These are phyloP conservation scores for Ardeotis arabs DNA, from an alignment of 2,113 vertebrate species.

Conservation along the genomic window DNA sequence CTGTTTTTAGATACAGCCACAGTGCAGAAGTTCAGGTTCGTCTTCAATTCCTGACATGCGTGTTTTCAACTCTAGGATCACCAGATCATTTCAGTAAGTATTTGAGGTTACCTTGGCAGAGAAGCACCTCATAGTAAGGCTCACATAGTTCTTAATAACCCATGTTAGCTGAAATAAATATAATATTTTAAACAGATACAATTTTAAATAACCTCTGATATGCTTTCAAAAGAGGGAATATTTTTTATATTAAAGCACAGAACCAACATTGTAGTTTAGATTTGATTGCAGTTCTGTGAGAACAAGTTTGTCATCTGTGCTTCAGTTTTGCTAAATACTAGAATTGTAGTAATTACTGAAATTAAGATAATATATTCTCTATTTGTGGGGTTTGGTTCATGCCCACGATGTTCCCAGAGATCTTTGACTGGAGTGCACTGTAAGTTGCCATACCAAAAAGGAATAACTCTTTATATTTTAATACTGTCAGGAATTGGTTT, in stretches of 20 bases:
- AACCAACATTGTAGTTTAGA: neutral
- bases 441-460: neutral
- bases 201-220: neutral
- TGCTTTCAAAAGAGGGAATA: neutral
- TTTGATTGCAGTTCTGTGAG: neutral
- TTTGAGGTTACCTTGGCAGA: neutral
- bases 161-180: neutral
- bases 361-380: neutral
- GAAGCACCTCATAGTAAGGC: neutral
- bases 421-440: neutral
- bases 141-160: neutral
- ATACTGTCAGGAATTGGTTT: neutral
- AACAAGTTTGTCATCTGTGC: neutral
- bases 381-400: neutral
- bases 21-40: constrained; percentile 98
- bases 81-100: constrained; percentile 98
- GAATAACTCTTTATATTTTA: neutral
- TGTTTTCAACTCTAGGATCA: constrained; percentile 97
- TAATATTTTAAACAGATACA: neutral
- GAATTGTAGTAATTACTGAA: neutral
- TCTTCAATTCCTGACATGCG: constrained; percentile 96
- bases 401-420: neutral
- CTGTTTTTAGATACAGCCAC: constrained; percentile 88
- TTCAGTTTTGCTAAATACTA: neutral
- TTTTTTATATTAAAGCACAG: neutral